Evolutionary conservation across 2,797 vertebrate species (phyloP), one percentile per base, ranked within the genome.

Genomic region (Rhinogobio ventralis): DNA sequence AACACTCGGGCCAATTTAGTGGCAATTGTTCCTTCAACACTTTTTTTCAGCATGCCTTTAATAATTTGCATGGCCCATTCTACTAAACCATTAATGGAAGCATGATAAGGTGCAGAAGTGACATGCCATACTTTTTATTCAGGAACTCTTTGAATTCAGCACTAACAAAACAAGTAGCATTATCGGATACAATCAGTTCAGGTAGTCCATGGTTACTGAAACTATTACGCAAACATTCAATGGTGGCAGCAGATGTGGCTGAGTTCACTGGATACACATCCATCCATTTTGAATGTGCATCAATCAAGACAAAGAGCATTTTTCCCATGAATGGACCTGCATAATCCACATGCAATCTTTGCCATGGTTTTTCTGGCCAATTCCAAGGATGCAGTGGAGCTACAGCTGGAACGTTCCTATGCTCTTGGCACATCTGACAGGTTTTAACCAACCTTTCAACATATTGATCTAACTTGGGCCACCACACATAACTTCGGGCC

Each of bases 141-240:
- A 10, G 3, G n/a, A 86, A 88, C 39, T 42, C 39, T 42, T 42
- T 42, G 39, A 42, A 42, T 42, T 42, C 39, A 42, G 39, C 33
- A 33, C 33, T 33, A 33, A 33, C 33, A 33, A 33, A 33, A 33
- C 33, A 33, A 33, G 33, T 33, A 4, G 33, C 84, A 76, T 77
- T 86, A 23, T 84, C 85, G 2, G 71, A 66, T 33, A 73, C 77
- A 25, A 84, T 33, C 33, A 62, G 68, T 49, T 86, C 6, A 7
- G 80, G 69, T 42, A 86, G 14, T 23, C 77, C 80, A 9, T 78
- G 72, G 45, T 36, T 72, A 7, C 85, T 74, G 15, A 86, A 88
- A 25, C 68, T 79, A 6, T 71, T 69, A 2, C 45, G 0, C 23
- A 87, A 53, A 45, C 82, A 79, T 11, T 87, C 74, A 20, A 66